These are phyloP conservation scores for Trichomycterus rosablanca DNA, from an alignment of 2,113 vertebrate genomes.

Conservation along the genomic window DNA sequence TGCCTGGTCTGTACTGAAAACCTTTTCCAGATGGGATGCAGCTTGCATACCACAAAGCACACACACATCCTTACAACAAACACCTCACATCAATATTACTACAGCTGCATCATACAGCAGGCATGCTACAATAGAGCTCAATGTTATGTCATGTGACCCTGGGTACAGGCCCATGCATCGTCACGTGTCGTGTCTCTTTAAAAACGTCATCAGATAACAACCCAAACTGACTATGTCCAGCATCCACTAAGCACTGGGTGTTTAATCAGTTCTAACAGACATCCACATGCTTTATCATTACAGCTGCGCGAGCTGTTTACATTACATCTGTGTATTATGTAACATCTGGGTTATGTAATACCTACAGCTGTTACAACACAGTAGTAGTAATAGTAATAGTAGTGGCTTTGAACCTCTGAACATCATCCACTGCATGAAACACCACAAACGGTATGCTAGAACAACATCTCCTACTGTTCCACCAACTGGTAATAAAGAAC, in stretches of 20 bases:
- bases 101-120: constrained; percentile 32
- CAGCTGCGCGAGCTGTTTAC: constrained; percentile 10
- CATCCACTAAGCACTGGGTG: neutral
- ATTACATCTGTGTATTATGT: constrained; percentile 1
- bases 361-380: neutral
- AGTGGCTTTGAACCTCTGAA: neutral
- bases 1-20: constrained; percentile 50
- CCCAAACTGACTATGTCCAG: too few species aligned
- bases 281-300: neutral
- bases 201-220: too few species aligned
- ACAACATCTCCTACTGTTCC: too few species aligned
- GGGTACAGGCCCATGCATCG: too few species aligned
- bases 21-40: constrained; percentile 56
- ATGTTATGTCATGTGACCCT: too few species aligned
- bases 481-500: too few species aligned
- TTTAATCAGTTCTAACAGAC: neutral
- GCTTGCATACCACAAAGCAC: constrained; percentile 48
- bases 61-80: constrained; percentile 26
- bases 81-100: neutral
- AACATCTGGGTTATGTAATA: constrained; percentile 25
- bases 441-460: neutral
- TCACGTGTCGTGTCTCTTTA: too few species aligned
- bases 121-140: too few species aligned
- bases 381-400: neutral
- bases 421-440: neutral